Conservation (phyloP, 2,888 invertebrate genomes). For the Spisula solida region DNA sequence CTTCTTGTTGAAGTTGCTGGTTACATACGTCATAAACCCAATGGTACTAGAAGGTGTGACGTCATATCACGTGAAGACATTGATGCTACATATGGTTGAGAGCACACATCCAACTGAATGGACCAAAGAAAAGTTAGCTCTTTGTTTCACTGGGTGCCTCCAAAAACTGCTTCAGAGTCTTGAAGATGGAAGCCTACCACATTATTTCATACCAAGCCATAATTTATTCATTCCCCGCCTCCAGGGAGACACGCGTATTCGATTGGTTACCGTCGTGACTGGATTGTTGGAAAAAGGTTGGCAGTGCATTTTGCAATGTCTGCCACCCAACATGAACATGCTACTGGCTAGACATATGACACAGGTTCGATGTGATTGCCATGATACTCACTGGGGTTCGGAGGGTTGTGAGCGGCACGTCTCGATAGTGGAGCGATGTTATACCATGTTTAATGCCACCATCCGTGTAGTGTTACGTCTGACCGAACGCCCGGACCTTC, state of each 20-base stretch:
- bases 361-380: conserved; percentile 61
- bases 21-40: conserved; percentile 64
- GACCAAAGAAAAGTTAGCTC: conserved; percentile 61
- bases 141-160: conserved; percentile 63
- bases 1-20: conserved; percentile 67
- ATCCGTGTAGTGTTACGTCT: conserved; percentile 64
- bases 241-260: conserved; percentile 67
- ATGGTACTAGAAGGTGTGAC: conserved; percentile 63
- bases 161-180: conserved; percentile 64
- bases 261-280: conserved; percentile 44
- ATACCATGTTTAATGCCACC: conserved; percentile 65
- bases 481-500: conserved; percentile 65
- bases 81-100: conserved; percentile 72
- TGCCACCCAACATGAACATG: conserved; percentile 68
- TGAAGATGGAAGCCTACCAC: conserved; percentile 66
- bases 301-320: conserved; percentile 66
- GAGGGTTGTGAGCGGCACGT: conserved; percentile 63
- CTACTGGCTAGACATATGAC: conserved; percentile 59
- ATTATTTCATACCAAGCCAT: conserved; percentile 68
- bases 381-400: conserved; percentile 67
- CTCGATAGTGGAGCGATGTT: conserved; percentile 65
- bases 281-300: conserved; percentile 66
- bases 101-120: conserved; percentile 69
- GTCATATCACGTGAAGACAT: conserved; percentile 67
- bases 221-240: conserved; percentile 63